A percentile compares a stretch with the other conserved stretches of the same genome.
Conservation (phyloP, 1,140 invertebrate genomes). For the Dinothrombium tinctorium region DNA sequence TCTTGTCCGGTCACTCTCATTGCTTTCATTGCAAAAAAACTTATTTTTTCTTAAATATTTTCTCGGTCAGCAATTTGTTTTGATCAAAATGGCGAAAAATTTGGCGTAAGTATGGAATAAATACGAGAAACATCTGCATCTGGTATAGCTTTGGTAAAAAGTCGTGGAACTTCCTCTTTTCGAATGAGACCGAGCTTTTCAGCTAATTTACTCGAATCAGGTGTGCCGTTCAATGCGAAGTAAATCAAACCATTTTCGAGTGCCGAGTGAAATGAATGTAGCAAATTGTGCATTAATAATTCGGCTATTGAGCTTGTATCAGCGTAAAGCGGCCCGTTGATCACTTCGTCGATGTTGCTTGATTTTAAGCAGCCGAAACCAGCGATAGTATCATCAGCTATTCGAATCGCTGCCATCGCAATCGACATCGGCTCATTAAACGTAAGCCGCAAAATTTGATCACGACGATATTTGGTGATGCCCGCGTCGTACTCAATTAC, state of each 20-base stretch:
- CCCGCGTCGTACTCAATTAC: constrained; percentile 11
- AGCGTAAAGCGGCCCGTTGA: constrained; percentile 16
- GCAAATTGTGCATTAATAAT: constrained; percentile 11
- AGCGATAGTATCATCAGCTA: constrained; percentile 8
- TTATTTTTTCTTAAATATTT: too few relatives aligned
- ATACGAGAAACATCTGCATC: constrained; percentile 13
- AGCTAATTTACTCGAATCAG: constrained; percentile 9
- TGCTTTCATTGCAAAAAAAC: too few relatives aligned
- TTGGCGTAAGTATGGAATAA: constrained; percentile 15
- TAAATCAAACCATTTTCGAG: constrained; percentile 11
- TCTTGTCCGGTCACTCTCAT: too few relatives aligned
- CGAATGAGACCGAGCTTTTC: constrained; percentile 11
- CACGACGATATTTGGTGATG: constrained; percentile 9
- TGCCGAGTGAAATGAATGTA: constrained; percentile 7
- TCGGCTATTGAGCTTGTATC: constrained; percentile 14
- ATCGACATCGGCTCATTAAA: constrained; percentile 11
- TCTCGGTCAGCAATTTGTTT: too few relatives aligned
- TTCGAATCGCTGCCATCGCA: constrained; percentile 10
- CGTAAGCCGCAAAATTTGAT: constrained; percentile 6
- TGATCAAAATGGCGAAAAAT: constrained; percentile 17
- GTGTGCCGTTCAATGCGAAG: constrained; percentile 14
- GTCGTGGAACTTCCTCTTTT: constrained; percentile 12
- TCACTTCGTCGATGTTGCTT: constrained; percentile 10
- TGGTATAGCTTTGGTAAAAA: constrained; percentile 12
- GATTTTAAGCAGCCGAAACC: constrained; percentile 14